phyloP scores from a whole-genome alignment of 2,113 vertebrate genomes.

The Fregata magnificens region DNA sequence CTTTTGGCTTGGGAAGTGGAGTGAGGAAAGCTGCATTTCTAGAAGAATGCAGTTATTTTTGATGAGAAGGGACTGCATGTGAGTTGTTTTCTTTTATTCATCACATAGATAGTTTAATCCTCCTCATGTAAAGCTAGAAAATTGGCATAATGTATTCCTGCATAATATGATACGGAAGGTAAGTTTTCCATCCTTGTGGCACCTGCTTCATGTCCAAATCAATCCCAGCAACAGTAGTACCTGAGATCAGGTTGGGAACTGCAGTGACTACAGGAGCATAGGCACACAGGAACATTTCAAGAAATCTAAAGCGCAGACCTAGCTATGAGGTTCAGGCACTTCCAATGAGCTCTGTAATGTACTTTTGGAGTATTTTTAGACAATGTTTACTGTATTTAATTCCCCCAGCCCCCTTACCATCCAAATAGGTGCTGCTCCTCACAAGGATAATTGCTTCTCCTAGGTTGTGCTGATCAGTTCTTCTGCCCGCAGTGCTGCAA shows the following conservation, averaged over 20 bases:
- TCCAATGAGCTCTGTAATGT: not conserved
- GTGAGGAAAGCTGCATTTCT: not conserved
- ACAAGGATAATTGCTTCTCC: not conserved
- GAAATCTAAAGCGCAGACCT: not conserved
- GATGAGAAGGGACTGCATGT: not conserved
- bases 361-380: slow-evolving; percentile 8
- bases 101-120: not conserved
- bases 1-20: not conserved
- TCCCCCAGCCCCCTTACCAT: not conserved
- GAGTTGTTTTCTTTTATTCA: not conserved
- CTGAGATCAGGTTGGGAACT: not conserved
- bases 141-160: not conserved
- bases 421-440: not conserved
- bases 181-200: not conserved
- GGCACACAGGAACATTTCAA: not conserved
- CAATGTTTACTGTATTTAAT: not conserved
- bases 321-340: not conserved
- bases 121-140: not conserved
- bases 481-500: not conserved
- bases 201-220: not conserved
- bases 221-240: not conserved
- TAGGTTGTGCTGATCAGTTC: not conserved
- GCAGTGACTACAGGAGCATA: not conserved
- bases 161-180: not conserved
- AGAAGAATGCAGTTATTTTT: not conserved